Evolutionary conservation across 1,140 invertebrate species (phyloP), one percentile per base, ranked within the genome.

Genomic region (Drosophila parabipectinata): DNA sequence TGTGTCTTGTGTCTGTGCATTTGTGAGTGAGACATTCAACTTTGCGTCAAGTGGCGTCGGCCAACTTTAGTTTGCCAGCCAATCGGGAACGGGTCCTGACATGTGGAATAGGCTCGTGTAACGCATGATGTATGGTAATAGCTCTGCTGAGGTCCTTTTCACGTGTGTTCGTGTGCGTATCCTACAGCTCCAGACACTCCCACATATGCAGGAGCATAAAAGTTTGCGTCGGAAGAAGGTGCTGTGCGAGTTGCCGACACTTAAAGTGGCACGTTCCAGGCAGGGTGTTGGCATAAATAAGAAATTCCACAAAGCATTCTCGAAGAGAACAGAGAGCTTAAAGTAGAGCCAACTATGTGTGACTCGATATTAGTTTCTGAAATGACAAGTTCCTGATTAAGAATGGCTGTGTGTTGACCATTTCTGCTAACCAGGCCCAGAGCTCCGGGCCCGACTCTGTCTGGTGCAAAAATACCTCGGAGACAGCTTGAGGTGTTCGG

Each of bases 121-220:
- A 87, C 64, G 83, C 83, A 87, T 87, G 83, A 87, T 79, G 78
- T 87, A 87, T 88, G 83, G 83, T 88, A 87, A 87, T 87, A 68
- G 75, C 66, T 52, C 34, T 24, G 14, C n/a, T 1, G 34, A 15
- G 61, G 44, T 47, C 44, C 44, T 47, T 47, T 47, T 21, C 21
- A 21, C 21, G 3, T 21, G 21, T 21, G 21, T 21, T 21, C 21
- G 21, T 21, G 21, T 62, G 48, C 45, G 58, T 62, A 52, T 61
- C 74, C 76, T 47, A 26, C 59, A 53, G 32, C 47, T 59, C 41
- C 32, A 58, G 58, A 55, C 41, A 63, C 69, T 72, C 69, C 75
- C 82, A 68, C 59, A 72, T 75, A 81, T 64, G 56, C 55, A 48
- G n/a, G 55, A 48, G 51, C 48, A 18, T 9, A 8, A 32, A 51